Evolutionary conservation across 2,113 vertebrate species (phyloP).

Genomic region (Bostrychus sinensis): DNA sequence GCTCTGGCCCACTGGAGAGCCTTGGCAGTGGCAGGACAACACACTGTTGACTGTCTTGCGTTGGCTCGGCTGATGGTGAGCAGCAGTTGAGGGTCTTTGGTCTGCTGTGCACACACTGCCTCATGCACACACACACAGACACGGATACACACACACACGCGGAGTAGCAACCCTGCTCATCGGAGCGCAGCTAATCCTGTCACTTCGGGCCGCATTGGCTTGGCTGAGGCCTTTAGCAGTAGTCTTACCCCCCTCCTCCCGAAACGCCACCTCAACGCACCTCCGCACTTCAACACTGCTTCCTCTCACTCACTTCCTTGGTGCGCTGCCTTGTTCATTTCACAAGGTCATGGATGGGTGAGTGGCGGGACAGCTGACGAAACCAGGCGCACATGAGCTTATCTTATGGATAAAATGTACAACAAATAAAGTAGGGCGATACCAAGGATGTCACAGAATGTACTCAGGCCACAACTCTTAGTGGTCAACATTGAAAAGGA

Average conservation of each 20-base stretch:
- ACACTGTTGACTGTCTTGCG: conserved; percentile 75
- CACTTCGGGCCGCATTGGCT: conserved; percentile 76
- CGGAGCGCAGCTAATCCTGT: conserved; percentile 83
- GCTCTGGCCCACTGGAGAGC: conserved; percentile 40
- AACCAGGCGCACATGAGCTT: conserved; percentile 14
- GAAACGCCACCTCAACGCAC: conserved; percentile 36
- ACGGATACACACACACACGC: conserved; percentile 42
- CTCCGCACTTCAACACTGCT: conserved; percentile 52
- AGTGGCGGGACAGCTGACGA: conserved; percentile 52
- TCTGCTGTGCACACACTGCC: conserved; percentile 53
- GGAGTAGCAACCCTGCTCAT: conserved; percentile 78
- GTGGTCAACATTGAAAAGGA: conserved; percentile 1
- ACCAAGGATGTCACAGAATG: conserved; percentile 1
- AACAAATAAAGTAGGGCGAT: conserved; percentile 5
- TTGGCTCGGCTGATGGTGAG: conserved; percentile 73
- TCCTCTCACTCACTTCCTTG: conserved; percentile 42
- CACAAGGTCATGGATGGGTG: conserved; percentile 65
- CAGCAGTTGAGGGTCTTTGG: conserved; percentile 73
- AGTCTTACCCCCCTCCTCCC: background rate
- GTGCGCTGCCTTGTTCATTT: conserved; percentile 59
- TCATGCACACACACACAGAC: background rate
- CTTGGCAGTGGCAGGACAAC: conserved; percentile 65
- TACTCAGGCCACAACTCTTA: background rate
- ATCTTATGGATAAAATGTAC: conserved; percentile 34
- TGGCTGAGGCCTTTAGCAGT: conserved; percentile 72